These are phyloP conservation scores for Crossocerus cetratus DNA, from an alignment of 2,888 invertebrate genomes.

Conservation along the genomic window DNA sequence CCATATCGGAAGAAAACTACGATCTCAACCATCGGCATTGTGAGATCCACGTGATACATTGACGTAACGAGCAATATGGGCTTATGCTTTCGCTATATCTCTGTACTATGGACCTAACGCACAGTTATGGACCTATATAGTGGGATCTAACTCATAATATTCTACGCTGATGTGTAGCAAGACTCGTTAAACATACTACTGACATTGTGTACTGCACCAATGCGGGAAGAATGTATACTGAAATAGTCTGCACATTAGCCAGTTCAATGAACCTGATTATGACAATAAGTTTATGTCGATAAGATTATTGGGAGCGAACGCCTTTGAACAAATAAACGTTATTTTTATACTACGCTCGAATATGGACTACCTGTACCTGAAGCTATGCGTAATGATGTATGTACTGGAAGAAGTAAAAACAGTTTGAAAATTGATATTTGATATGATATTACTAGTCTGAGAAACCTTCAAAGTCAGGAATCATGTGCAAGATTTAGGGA, in stretches of 20 bases:
- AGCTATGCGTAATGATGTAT: slow-evolving; percentile 47
- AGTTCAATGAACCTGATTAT: too few species aligned
- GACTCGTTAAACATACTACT: too few species aligned
- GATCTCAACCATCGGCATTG: slow-evolving; percentile 21
- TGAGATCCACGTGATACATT: slow-evolving; percentile 22
- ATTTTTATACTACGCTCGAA: slow-evolving; percentile 30
- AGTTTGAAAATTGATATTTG: not conserved
- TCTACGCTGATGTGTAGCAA: not conserved
- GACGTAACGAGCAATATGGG: slow-evolving; percentile 24
- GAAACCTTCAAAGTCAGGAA: too few species aligned
- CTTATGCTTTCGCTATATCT: slow-evolving; percentile 20
- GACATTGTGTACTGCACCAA: too few species aligned
- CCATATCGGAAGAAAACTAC: slow-evolving; percentile 12
- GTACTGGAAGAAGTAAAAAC: slow-evolving; percentile 22
- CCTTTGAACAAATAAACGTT: slow-evolving; percentile 2
- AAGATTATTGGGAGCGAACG: too few species aligned
- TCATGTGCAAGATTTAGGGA: too few species aligned
- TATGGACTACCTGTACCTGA: slow-evolving; percentile 49
- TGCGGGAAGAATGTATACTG: too few species aligned
- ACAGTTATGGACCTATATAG: not conserved
- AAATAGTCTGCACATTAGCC: too few species aligned
- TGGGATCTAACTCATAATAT: not conserved
- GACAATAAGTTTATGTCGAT: too few species aligned
- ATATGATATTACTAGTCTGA: not conserved
- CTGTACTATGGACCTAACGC: not conserved